Base-by-base conservation (phyloP, 2,888 invertebrate species). In the Metopia argyrocephala region DNA sequence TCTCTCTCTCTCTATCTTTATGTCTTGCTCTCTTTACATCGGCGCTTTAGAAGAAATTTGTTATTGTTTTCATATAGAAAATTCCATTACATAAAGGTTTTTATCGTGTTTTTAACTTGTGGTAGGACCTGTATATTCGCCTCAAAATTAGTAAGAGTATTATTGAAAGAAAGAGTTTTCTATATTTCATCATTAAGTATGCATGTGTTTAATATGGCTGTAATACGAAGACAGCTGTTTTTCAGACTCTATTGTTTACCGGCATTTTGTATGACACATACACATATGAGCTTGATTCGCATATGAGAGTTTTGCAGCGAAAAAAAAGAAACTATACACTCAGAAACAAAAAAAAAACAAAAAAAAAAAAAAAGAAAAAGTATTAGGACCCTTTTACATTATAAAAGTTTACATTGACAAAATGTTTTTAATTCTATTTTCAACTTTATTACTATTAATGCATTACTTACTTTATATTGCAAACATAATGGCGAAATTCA, bases 41-140 rank as follows among this genome's bases (percentile, higher is more conserved):
- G n/a, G 38, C 38, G 38, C 38, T 15, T 38, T 38, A 38, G 50
- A 9, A 50, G 52, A 15, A 18, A 9, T 68, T 23, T 64, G 71
- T 76, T 76, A 20, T 52, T 66, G 61, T 79, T 64, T 45, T 56
- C 28, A 12, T 23, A 21, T 21, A 25, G 25, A 65, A 75, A 70
- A 82, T 78, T 75, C 65, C 78, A 68, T 76, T 79, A 79, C 66
- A 82, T 76, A 78, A 79, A 78, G 52, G 50, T 28, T 50, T 59
- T 54, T 52, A 76, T 68, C 61, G 28, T 59, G 59, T 64, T 84
- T 84, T 86, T 84, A 27, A 82, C 84, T 88, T 87, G 87, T 84
- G 87, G 87, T 88, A 87, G 87, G 87, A 87, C 87, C 84, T 78
- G 46, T 48, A 12, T 31, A 12, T 38, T 52, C n/a, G 15, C 38